Percentiles rank a stretch among this genome's conserved stretches.
Conservation (phyloP, 2,888 invertebrate species). For the Omphaloscelis lunosa region DNA sequence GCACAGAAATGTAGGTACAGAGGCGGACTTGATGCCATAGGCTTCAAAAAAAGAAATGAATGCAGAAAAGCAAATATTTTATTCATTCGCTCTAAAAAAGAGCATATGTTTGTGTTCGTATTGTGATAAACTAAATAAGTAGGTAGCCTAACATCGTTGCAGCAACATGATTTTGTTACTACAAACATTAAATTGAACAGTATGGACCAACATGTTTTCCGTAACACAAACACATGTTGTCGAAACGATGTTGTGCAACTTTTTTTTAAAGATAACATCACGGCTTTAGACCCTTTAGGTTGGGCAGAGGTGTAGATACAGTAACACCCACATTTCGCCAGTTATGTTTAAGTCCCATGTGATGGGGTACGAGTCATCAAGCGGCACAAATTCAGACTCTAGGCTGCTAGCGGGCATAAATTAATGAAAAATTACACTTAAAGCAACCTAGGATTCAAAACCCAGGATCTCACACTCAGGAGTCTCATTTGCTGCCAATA, state of each 20-base stretch:
- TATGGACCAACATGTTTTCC: too few species aligned
- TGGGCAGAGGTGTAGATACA: too few species aligned
- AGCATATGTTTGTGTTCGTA: neutral
- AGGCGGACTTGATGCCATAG: too few species aligned
- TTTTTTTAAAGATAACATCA: neutral
- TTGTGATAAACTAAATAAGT: neutral
- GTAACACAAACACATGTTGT: neutral
- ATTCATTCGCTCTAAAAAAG: slow-evolving; percentile 13
- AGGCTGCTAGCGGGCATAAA: neutral
- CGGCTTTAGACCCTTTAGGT: neutral
- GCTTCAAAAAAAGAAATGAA: too few species aligned
- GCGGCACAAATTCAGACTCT: neutral
- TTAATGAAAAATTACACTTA: neutral
- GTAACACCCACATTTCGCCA: neutral
- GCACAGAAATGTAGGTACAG: too few species aligned
- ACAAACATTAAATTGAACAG: neutral
- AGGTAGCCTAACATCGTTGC: too few species aligned
- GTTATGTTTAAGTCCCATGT: too few species aligned
- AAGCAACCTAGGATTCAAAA: neutral
- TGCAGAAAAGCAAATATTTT: slow-evolving; percentile 1
- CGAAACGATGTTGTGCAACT: neutral
- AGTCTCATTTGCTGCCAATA: neutral
- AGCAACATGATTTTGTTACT: neutral
- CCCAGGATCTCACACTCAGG: neutral
- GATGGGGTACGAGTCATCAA: neutral